phyloP scores from a whole-genome alignment of 2,797 vertebrate genomes.

The Syngnathus rostellatus region DNA sequence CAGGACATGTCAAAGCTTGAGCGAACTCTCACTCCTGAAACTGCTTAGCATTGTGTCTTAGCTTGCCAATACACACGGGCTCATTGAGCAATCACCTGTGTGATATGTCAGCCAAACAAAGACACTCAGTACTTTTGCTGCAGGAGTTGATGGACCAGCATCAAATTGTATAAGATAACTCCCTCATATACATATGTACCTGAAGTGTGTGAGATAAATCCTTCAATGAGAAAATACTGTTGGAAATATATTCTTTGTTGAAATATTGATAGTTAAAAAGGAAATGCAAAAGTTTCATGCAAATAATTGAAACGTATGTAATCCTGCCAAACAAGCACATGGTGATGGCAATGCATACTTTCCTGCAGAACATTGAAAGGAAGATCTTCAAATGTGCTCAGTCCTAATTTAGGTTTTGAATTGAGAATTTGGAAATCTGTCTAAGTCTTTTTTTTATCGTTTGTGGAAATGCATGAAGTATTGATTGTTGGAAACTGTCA shows the following conservation, averaged over 20 bases:
- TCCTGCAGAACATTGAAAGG: background rate
- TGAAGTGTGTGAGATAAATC: background rate
- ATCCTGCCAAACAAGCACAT: background rate
- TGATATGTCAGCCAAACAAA: conserved; percentile 21
- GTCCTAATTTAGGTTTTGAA: background rate
- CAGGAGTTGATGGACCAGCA: background rate
- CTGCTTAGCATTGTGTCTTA: conserved; percentile 15
- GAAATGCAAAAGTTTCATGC: background rate
- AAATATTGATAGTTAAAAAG: no score
- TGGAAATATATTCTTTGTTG: no score
- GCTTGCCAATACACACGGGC: conserved; percentile 10
- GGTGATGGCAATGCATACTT: background rate
- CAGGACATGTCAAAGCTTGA: conserved; percentile 22
- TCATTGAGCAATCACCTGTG: conserved; percentile 1
- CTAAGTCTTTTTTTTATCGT: no score
- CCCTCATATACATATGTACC: background rate
- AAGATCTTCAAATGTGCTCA: background rate
- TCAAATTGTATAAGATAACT: background rate
- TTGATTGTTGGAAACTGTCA: no score
- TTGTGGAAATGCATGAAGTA: no score
- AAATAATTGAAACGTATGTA: background rate
- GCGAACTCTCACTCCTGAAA: conserved; percentile 16
- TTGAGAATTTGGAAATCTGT: background rate
- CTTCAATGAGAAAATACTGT: background rate
- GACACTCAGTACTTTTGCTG: background rate